Conservation (phyloP, 1,140 invertebrate species). For the Oryctes rhinoceros region DNA sequence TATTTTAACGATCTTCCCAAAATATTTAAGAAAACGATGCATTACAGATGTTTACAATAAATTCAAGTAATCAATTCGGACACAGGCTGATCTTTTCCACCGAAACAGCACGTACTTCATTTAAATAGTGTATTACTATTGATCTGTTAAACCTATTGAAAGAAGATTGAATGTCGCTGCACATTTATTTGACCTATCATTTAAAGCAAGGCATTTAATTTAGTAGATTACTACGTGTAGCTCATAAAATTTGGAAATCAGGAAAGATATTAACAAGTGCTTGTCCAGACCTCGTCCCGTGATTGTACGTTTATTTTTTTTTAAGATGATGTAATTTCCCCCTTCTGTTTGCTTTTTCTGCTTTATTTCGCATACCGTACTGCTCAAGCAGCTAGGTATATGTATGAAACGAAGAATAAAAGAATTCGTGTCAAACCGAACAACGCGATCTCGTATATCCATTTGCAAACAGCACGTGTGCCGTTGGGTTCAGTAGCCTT, state of each 20-base stretch:
- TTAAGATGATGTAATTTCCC: no score
- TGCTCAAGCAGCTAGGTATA: no score
- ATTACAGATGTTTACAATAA: not conserved
- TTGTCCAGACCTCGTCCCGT: no score
- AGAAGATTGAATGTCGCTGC: not conserved
- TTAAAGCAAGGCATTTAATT: constrained; percentile 12
- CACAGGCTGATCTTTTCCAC: not conserved
- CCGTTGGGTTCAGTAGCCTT: not conserved
- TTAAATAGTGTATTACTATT: not conserved
- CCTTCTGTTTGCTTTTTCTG: no score
- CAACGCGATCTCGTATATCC: not conserved
- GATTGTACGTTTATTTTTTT: no score
- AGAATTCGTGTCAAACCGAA: not conserved
- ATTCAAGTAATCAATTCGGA: not conserved
- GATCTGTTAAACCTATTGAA: not conserved
- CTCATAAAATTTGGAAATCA: not conserved
- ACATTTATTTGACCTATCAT: not conserved
- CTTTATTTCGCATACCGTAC: no score
- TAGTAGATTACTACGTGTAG: not conserved
- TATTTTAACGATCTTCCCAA: not conserved
- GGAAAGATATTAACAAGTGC: not conserved
- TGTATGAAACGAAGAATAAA: not conserved
- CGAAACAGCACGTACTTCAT: not conserved
- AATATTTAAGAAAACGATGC: not conserved
- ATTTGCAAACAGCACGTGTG: not conserved